phyloP scores from a whole-genome alignment of 2,113 vertebrate genomes.

The Dromiciops gliroides region DNA sequence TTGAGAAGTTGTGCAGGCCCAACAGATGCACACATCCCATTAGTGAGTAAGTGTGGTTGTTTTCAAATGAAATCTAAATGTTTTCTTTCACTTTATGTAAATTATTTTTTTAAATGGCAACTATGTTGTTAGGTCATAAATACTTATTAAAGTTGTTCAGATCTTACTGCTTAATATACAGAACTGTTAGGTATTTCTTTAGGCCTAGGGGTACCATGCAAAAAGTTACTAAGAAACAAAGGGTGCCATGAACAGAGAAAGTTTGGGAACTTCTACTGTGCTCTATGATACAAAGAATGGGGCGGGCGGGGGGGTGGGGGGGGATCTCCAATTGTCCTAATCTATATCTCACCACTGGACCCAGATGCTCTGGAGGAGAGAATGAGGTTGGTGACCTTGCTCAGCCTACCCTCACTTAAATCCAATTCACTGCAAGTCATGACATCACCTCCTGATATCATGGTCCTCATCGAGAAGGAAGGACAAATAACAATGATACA shows the following conservation, averaged over 20 bases:
- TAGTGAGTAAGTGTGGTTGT: not conserved
- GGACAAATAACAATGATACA: too few relatives aligned
- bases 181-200: not conserved
- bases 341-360: too few relatives aligned
- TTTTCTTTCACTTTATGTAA: not conserved
- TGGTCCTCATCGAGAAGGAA: too few relatives aligned
- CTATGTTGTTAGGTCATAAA: not conserved
- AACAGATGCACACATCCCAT: not conserved
- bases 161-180: not conserved
- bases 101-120: not conserved
- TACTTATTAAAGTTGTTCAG: not conserved
- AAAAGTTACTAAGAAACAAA: not conserved
- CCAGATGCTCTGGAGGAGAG: too few relatives aligned
- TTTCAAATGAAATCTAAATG: not conserved
- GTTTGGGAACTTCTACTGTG: not conserved
- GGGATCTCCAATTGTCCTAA: too few relatives aligned
- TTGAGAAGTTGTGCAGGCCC: not conserved
- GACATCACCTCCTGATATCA: too few relatives aligned
- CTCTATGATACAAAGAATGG: not conserved
- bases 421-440: too few relatives aligned
- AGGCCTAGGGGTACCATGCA: not conserved
- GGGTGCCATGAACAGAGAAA: not conserved
- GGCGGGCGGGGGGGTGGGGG: too few relatives aligned
- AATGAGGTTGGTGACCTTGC: too few relatives aligned
- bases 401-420: too few relatives aligned